phyloP scores from a whole-genome alignment of 2,797 vertebrate species.

The Pempheris klunzingeri region DNA sequence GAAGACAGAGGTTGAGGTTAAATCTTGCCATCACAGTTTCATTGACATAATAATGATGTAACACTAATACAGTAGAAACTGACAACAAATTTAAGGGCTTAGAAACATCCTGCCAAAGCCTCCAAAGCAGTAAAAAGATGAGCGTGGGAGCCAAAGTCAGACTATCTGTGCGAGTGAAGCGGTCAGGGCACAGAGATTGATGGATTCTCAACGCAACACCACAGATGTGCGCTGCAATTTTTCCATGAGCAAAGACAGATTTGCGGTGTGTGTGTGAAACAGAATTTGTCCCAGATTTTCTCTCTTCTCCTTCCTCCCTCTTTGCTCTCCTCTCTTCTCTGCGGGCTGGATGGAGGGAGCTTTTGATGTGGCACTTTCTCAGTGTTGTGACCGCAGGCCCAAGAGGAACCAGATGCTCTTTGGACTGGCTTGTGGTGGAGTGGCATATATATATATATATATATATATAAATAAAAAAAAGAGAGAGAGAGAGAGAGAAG shows the following conservation, averaged over 20 bases:
- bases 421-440: constrained; percentile 73
- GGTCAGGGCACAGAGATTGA: constrained; percentile 68
- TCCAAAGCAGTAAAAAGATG: constrained; percentile 41
- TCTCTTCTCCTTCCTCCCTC: constrained; percentile 71
- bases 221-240: constrained; percentile 70
- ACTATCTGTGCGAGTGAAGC: constrained; percentile 63
- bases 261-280: constrained; percentile 72
- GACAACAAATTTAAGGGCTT: constrained; percentile 45
- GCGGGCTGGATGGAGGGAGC: constrained; percentile 71
- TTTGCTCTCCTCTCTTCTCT: constrained; percentile 63
- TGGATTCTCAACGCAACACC: constrained; percentile 68
- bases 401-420: constrained; percentile 83
- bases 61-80: constrained; percentile 43
- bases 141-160: constrained; percentile 72
- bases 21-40: constrained; percentile 17
- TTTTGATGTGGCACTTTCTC: constrained; percentile 84
- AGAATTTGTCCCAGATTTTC: constrained; percentile 82
- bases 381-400: constrained; percentile 81
- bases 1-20: neutral
- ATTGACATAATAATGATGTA: constrained; percentile 41
- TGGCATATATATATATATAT: constrained; percentile 61
- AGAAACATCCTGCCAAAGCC: constrained; percentile 33
- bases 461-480: constrained; percentile 34
- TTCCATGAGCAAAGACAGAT: constrained; percentile 81
- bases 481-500: constrained; percentile 37